Conservation (phyloP, 2,797 vertebrate species). For the Sibirionetta formosa region DNA sequence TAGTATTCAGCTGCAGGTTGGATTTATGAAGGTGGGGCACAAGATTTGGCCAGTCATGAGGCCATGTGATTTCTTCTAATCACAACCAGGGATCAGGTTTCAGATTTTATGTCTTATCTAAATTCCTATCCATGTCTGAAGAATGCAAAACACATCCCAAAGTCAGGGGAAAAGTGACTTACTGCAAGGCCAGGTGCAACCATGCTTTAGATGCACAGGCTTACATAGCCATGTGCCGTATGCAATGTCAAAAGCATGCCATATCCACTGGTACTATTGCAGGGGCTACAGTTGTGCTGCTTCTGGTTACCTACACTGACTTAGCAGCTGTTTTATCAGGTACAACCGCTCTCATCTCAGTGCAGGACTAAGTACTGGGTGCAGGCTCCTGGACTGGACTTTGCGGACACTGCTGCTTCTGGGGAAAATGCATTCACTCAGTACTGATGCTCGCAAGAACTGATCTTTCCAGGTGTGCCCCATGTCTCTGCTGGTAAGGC, state of each 20-base stretch:
- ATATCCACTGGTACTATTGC: not conserved
- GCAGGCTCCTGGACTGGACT: not conserved
- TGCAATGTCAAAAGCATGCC: rapidly evolving
- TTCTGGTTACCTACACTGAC: not conserved
- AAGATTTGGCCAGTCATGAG: not conserved
- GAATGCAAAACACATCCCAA: not conserved
- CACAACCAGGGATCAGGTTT: not conserved
- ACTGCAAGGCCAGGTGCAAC: not conserved
- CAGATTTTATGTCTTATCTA: not conserved
- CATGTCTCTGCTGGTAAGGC: rapidly evolving
- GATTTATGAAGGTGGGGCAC: not conserved
- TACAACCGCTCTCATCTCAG: rapidly evolving
- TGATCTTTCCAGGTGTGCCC: not conserved
- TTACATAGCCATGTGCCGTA: not conserved
- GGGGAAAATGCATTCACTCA: not conserved
- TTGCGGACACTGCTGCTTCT: not conserved
- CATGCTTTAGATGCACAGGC: not conserved
- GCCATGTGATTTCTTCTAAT: not conserved
- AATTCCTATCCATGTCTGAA: constrained; percentile 4
- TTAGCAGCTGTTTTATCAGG: not conserved
- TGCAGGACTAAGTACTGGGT: not conserved
- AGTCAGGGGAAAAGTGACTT: not conserved
- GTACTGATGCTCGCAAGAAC: rapidly evolving
- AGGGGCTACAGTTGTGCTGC: not conserved
- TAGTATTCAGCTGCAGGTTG: not conserved